Evolutionary conservation across 2,797 vertebrate species (phyloP).

Genomic region (Pantherophis alleghaniensis): DNA sequence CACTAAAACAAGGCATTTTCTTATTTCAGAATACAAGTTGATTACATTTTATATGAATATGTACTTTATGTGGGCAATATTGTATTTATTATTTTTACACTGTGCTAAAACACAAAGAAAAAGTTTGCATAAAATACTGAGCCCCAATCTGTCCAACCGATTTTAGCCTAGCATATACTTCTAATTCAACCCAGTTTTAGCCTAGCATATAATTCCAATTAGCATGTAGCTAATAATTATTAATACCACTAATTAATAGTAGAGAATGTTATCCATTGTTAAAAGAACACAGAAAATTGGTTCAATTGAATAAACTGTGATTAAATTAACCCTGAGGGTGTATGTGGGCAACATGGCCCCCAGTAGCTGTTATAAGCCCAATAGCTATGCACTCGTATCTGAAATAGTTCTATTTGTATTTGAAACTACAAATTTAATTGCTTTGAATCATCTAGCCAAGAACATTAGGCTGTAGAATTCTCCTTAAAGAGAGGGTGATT

Average conservation of each 20-base stretch:
- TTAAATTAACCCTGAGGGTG: neutral
- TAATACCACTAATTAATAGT: no score
- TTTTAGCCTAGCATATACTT: neutral
- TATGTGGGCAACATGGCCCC: neutral
- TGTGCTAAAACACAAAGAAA: neutral
- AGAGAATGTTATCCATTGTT: neutral
- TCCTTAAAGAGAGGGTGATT: neutral
- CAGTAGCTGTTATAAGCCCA: neutral
- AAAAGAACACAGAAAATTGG: neutral
- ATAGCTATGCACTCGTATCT: neutral
- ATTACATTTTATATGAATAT: neutral
- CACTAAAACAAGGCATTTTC: neutral
- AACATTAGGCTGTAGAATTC: neutral
- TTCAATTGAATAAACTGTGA: neutral
- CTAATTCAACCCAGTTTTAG: neutral
- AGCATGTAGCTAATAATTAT: neutral
- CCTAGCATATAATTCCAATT: neutral
- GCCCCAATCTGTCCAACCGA: neutral
- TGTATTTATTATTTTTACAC: neutral
- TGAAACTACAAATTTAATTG: neutral
- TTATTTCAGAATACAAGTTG: neutral
- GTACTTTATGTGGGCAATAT: neutral
- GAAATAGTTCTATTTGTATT: neutral
- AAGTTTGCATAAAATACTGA: neutral
- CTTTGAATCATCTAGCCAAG: neutral